These are phyloP conservation scores for Ligdia adustata DNA, from an alignment of 2,888 invertebrate genomes.

Conservation along the genomic window DNA sequence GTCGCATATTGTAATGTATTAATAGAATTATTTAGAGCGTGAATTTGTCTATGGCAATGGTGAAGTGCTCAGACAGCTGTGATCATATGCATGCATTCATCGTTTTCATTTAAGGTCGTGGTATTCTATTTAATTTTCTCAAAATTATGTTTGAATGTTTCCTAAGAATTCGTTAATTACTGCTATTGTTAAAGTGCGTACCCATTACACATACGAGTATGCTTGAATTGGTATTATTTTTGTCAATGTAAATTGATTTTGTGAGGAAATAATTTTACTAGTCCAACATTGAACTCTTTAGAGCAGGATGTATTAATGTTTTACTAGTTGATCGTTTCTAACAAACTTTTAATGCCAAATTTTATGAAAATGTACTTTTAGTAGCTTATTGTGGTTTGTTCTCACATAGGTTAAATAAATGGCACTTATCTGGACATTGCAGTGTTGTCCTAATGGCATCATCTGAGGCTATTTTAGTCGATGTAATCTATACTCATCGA, in stretches of 20 bases:
- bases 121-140: too few relatives aligned
- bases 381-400: constrained; percentile 19
- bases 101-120: background rate
- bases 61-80: constrained; percentile 13
- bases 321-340: constrained; percentile 11
- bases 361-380: constrained; percentile 19
- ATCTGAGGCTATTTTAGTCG: constrained; percentile 53
- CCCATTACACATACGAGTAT: too few relatives aligned
- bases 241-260: too few relatives aligned
- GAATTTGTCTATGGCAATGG: constrained; percentile 17
- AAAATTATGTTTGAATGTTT: too few relatives aligned
- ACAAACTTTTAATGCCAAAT: constrained; percentile 15
- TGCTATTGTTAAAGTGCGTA: too few relatives aligned
- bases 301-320: background rate
- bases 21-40: constrained; percentile 41
- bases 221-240: too few relatives aligned
- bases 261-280: too few relatives aligned
- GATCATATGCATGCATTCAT: background rate
- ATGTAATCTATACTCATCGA: constrained; percentile 36
- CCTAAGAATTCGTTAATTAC: too few relatives aligned
- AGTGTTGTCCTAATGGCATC: constrained; percentile 49
- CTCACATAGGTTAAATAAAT: constrained; percentile 21
- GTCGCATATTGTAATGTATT: constrained; percentile 37
- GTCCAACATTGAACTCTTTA: constrained; percentile 3
- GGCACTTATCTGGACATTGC: constrained; percentile 23